Evolutionary conservation across 1,140 invertebrate genomes (phyloP).

Genomic region (Polypedilum pembai): DNA sequence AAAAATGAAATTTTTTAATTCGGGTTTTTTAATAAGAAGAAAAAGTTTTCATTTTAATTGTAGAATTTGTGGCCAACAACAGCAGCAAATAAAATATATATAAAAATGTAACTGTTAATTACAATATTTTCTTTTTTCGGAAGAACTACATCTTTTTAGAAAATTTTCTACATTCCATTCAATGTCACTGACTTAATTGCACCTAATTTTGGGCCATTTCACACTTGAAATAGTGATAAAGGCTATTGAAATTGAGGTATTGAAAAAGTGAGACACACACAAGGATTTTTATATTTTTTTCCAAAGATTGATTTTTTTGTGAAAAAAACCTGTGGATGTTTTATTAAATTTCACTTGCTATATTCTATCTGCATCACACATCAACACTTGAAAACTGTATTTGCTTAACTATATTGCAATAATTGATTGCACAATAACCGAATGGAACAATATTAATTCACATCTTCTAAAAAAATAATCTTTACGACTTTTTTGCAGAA

Average conservation of each 20-base stretch:
- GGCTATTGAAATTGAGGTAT: not conserved
- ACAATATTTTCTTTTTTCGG: constrained; percentile 8
- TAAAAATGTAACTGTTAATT: constrained; percentile 20
- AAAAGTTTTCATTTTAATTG: constrained; percentile 20
- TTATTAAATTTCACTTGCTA: not conserved
- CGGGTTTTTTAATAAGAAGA: constrained; percentile 19
- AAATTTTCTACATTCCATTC: not conserved
- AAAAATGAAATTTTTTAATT: not conserved
- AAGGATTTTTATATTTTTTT: constrained; percentile 23
- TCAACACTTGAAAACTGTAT: not conserved
- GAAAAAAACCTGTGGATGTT: constrained; percentile 23
- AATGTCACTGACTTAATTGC: not conserved
- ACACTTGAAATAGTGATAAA: not conserved
- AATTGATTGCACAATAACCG: constrained; percentile 22
- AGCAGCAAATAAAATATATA: not conserved
- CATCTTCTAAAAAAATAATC: constrained; percentile 8
- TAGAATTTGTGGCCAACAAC: constrained; percentile 23
- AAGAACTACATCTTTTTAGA: constrained; percentile 15
- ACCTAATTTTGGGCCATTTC: not conserved
- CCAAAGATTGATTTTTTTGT: constrained; percentile 21
- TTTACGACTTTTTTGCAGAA: constrained; percentile 9
- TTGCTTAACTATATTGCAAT: constrained; percentile 11
- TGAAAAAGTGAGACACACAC: not conserved
- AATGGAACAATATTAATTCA: constrained; percentile 2
- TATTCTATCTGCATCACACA: not conserved